Conservation (phyloP, 1,140 invertebrate species). For the Drosophila insularis region DNA sequence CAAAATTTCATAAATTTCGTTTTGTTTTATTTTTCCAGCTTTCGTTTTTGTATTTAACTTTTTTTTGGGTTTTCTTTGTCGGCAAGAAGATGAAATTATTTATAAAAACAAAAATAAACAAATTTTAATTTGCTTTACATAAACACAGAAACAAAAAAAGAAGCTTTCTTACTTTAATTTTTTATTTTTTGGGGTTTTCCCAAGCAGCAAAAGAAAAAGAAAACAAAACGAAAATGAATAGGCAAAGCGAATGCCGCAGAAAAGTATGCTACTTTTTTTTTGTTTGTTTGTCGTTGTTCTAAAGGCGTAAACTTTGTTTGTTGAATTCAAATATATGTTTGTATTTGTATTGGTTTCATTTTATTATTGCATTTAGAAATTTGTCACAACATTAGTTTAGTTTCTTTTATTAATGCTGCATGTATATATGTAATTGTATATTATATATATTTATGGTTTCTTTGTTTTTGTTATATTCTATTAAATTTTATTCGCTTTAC, state of each 20-base stretch:
- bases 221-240: conserved; percentile 23
- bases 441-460: conserved; percentile 28
- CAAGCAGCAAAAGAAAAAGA: neutral
- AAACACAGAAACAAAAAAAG: neutral
- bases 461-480: conserved; percentile 17
- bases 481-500: conserved; percentile 24
- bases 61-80: conserved; percentile 17
- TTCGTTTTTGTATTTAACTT: conserved; percentile 3
- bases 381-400: neutral
- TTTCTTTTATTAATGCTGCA: neutral
- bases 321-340: conserved; percentile 48
- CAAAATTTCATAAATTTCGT: neutral
- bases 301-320: conserved; percentile 48
- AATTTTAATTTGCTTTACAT: neutral
- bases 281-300: neutral
- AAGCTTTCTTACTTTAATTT: conserved; percentile 5
- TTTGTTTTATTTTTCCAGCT: neutral
- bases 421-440: conserved; percentile 29
- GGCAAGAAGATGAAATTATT: conserved; percentile 27
- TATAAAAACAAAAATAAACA: neutral
- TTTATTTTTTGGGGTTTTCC: conserved; percentile 12
- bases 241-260: conserved; percentile 45
- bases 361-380: conserved; percentile 29
- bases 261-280: conserved; percentile 42
- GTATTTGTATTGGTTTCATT: conserved; percentile 44